These are phyloP conservation scores for Anarrhichthys ocellatus DNA, from an alignment of 2,113 vertebrate genomes.

Conservation along the genomic window DNA sequence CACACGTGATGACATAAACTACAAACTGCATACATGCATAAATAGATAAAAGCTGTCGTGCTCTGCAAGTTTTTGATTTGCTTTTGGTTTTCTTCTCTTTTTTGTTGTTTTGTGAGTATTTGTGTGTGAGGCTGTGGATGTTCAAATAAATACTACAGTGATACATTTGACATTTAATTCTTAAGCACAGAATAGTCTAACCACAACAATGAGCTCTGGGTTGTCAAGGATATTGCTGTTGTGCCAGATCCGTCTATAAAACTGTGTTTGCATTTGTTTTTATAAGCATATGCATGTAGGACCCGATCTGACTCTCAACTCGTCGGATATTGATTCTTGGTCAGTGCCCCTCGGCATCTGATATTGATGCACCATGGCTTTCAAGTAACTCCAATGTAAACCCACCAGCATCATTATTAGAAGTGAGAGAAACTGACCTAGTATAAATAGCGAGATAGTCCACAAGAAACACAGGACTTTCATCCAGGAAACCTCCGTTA, in stretches of 20 bases:
- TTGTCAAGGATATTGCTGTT: background rate
- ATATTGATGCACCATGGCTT: too few species aligned
- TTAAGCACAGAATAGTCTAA: background rate
- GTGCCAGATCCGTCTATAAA: background rate
- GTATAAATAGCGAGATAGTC: too few species aligned
- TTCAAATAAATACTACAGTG: background rate
- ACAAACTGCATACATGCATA: background rate
- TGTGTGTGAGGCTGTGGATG: background rate
- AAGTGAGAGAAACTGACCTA: too few species aligned
- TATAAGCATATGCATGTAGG: too few species aligned
- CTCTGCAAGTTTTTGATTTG: background rate
- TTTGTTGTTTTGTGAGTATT: background rate
- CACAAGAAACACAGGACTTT: background rate
- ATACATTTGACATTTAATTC: background rate
- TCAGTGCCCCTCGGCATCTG: too few species aligned
- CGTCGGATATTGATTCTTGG: too few species aligned
- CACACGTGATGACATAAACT: background rate
- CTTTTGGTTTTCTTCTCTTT: background rate
- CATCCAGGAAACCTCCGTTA: background rate
- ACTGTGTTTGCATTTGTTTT: background rate
- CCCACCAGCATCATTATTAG: too few species aligned
- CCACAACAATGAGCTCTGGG: background rate
- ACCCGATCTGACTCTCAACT: too few species aligned
- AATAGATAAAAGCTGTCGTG: background rate
- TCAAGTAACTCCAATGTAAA: background rate